These are phyloP conservation scores for Drosophila eugracilis DNA, from an alignment of 1,140 invertebrate genomes.

Conservation along the genomic window DNA sequence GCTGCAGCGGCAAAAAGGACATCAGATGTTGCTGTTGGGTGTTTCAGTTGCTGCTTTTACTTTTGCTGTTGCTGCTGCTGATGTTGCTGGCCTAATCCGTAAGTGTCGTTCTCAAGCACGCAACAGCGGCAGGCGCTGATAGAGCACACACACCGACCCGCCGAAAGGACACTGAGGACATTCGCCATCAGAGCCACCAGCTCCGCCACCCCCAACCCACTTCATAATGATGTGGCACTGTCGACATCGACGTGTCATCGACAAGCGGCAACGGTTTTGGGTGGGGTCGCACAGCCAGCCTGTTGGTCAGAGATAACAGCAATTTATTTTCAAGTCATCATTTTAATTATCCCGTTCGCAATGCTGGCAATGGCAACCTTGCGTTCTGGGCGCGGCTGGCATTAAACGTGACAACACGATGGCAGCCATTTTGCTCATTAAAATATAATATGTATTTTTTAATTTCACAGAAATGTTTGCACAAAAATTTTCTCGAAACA, in stretches of 20 bases:
- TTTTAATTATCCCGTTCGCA: slow-evolving; percentile 84
- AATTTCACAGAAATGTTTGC: slow-evolving; percentile 85
- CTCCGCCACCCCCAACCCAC: not conserved
- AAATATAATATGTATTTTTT: slow-evolving; percentile 85
- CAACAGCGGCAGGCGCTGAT: slow-evolving; percentile 71
- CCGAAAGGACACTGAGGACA: slow-evolving; percentile 17
- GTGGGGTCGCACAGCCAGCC: slow-evolving; percentile 41
- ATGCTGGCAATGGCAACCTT: slow-evolving; percentile 67
- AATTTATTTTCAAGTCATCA: slow-evolving; percentile 85
- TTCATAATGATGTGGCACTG: slow-evolving; percentile 70
- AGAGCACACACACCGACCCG: slow-evolving; percentile 73
- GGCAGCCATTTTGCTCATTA: slow-evolving; percentile 84
- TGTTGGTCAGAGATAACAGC: slow-evolving; percentile 84
- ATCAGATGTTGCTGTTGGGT: slow-evolving; percentile 32
- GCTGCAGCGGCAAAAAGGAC: slow-evolving; percentile 69
- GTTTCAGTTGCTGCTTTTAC: slow-evolving; percentile 12
- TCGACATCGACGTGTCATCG: slow-evolving; percentile 80
- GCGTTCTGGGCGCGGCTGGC: slow-evolving; percentile 69
- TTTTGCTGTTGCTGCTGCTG: slow-evolving; percentile 37
- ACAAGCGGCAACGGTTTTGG: slow-evolving; percentile 57
- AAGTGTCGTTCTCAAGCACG: slow-evolving; percentile 82
- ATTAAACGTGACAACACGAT: slow-evolving; percentile 74
- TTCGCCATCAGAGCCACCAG: slow-evolving; percentile 4
- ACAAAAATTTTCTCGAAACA: slow-evolving; percentile 84
- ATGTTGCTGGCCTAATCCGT: slow-evolving; percentile 75